Base-by-base conservation (phyloP, 2,113 vertebrate species). In the Saguinus midas region DNA sequence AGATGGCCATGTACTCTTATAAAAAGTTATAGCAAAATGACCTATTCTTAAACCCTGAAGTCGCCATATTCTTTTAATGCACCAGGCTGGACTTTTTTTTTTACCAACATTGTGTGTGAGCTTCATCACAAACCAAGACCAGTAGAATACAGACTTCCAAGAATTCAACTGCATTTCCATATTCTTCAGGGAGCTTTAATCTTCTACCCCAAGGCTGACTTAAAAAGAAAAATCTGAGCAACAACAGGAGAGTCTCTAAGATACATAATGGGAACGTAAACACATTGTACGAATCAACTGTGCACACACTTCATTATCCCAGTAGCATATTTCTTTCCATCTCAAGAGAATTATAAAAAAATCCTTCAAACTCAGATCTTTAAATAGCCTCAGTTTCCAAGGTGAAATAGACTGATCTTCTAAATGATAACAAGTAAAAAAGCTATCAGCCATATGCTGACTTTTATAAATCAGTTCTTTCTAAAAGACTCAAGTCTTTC, bases 161-260 rank as follows among this genome's bases (percentile, higher is more conserved):
- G 5, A 66, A 76, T 23, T 87, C 61, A 94, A 91, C 1, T 82
- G 18, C 16, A 95, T 98, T 95, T 75, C 43, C 58, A 79, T 29
- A 48, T 21, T 55, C 89, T 88, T 83, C 23, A 55, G 70, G 45
- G 70, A 94, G 29, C 52, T 92, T 96, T 94, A 43, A 52, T 84
- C 23, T 91, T 92, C 43, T 29, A 50, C n/a, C 35, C 48, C 0
- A 7, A 90, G 64, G 58, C 40, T 17, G 27, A 76, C 79, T 96
- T 95, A 64, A 93, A 91, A 91, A 95, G 76, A 64, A 91, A 94
- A 97, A 81, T 87, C 45, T 68, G 58, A 82, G 43, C 90, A 83
- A 94, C 40, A 84, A 78, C 20, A 81, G 23, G 37, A 55, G 23
- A 43, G 18, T 75, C 85, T 95, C 88, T 79, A 61, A 90, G 80